A percentile compares a stretch with the other conserved stretches of the same genome.
Conservation (phyloP, 2,797 vertebrate genomes). For the Megalops cyprinoides region DNA sequence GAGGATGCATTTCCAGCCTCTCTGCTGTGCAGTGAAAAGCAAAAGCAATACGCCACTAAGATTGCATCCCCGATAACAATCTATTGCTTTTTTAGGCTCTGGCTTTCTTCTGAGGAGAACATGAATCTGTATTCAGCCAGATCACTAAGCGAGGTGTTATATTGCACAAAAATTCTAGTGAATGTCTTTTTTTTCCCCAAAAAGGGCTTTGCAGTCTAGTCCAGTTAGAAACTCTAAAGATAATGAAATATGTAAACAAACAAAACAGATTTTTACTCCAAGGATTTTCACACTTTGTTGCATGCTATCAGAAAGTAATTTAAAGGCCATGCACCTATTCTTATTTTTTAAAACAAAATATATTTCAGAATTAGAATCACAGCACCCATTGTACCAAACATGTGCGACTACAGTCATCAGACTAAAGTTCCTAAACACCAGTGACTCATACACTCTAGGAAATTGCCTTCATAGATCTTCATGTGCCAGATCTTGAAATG, state of each 20-base stretch:
- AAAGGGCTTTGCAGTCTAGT: not conserved
- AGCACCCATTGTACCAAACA: slow-evolving; percentile 9
- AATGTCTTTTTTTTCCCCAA: not conserved
- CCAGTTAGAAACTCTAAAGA: not conserved
- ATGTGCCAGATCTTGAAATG: no score
- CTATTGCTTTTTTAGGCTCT: not conserved
- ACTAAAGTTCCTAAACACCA: not conserved
- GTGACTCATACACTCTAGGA: no score
- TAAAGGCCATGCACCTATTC: not conserved
- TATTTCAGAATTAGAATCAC: not conserved
- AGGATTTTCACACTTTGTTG: not conserved
- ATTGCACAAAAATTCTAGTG: not conserved
- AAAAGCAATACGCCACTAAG: not conserved
- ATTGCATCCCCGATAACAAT: not conserved
- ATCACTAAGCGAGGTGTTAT: not conserved
- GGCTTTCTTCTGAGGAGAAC: not conserved
- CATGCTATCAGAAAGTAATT: not conserved
- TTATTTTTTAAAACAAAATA: not conserved
- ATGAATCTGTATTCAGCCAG: not conserved
- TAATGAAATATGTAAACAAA: not conserved
- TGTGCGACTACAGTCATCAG: slow-evolving; percentile 15
- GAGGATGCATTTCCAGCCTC: slow-evolving; percentile 12
- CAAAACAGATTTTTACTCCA: not conserved
- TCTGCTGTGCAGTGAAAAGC: not conserved
- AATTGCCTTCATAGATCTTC: no score